Percentiles rank a stretch among this genome's conserved stretches.
phyloP scores from a whole-genome alignment of 2,113 vertebrate genomes.

The Tapirus terrestris region DNA sequence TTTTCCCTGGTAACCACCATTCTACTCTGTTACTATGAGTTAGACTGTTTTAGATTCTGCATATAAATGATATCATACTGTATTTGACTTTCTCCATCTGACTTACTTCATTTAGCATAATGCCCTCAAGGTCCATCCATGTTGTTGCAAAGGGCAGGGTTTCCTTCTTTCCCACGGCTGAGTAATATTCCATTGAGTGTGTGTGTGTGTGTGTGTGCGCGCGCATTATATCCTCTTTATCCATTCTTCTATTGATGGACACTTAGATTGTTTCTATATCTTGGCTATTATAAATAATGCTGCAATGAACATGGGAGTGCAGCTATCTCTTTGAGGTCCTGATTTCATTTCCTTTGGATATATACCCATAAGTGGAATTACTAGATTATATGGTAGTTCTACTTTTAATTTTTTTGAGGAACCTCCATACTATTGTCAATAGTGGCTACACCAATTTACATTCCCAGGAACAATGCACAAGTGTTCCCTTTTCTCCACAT shows the following conservation, averaged over 20 bases:
- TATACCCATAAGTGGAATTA: background rate
- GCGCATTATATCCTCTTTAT: background rate
- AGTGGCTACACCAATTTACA: background rate
- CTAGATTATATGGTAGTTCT: background rate
- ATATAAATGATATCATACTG: background rate
- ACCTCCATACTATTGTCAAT: background rate
- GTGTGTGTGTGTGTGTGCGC: background rate
- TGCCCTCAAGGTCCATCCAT: background rate
- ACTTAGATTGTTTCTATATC: background rate
- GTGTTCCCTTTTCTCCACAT: background rate
- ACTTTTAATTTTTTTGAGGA: background rate
- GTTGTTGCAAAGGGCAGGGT: background rate
- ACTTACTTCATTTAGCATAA: background rate
- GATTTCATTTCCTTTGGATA: background rate
- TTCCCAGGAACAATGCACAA: background rate
- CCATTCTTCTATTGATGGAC: background rate
- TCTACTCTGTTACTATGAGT: background rate
- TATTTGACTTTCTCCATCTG: background rate
- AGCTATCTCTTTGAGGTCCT: background rate
- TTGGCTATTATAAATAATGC: background rate
- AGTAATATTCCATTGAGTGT: background rate
- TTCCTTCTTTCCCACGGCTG: background rate
- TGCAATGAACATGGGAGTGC: background rate
- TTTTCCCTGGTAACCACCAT: background rate
- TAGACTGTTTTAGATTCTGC: background rate